These are phyloP conservation scores for Agriotes lineatus DNA, from an alignment of 2,888 invertebrate species.

Conservation along the genomic window DNA sequence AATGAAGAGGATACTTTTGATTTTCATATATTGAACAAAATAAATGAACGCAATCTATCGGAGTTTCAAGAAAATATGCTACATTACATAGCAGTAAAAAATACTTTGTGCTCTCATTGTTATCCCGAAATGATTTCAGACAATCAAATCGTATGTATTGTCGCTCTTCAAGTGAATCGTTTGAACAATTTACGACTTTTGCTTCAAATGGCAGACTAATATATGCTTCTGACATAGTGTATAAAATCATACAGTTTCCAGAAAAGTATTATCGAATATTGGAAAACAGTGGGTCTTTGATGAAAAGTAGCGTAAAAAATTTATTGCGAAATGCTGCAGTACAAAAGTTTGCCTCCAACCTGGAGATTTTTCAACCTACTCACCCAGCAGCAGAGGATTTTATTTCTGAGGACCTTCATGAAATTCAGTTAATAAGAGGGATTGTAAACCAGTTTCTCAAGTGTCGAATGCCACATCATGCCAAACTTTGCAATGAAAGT, in stretches of 20 bases:
- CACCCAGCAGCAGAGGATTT: too few relatives aligned
- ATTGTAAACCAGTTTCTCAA: slow-evolving; percentile 26
- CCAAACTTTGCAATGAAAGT: slow-evolving; percentile 13
- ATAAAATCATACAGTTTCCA: slow-evolving; percentile 2
- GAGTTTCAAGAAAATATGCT: slow-evolving; percentile 9
- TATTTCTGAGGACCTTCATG: slow-evolving; percentile 10
- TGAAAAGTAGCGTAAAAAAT: neutral
- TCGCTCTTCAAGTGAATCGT: neutral
- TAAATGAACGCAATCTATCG: neutral
- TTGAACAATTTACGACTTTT: slow-evolving; percentile 13
- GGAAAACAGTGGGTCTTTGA: neutral
- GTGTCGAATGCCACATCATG: slow-evolving; percentile 30
- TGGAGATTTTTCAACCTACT: slow-evolving; percentile 15
- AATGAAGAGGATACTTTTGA: neutral
- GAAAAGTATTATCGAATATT: slow-evolving; percentile 12
- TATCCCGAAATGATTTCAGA: neutral
- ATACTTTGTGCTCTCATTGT: neutral
- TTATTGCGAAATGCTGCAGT: slow-evolving; percentile 16
- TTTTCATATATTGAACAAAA: neutral
- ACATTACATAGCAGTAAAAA: slow-evolving; percentile 7
- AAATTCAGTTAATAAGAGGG: slow-evolving; percentile 21
- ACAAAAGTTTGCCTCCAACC: slow-evolving; percentile 13
- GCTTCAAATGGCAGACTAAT: neutral
- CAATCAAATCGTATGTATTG: neutral
- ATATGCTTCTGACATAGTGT: slow-evolving; percentile 13